Evolutionary conservation across 2,113 vertebrate genomes (phyloP).

Genomic region (Rutilus rutilus): DNA sequence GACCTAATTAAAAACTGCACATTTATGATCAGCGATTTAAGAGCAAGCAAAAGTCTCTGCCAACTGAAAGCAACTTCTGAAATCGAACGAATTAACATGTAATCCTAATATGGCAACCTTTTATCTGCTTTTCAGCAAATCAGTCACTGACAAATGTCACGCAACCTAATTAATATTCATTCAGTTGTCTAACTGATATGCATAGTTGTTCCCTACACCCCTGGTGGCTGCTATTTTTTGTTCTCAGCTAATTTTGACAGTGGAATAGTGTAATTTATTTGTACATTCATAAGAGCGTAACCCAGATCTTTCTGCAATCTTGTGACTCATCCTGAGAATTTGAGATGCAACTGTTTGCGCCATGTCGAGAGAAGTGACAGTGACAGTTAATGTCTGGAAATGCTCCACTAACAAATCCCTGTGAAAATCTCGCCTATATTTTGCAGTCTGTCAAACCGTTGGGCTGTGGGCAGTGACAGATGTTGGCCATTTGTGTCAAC

Average conservation of each 20-base stretch:
- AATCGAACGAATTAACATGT: background rate
- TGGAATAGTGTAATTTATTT: background rate
- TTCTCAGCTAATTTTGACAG: background rate
- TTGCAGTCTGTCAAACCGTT: constrained; percentile 18
- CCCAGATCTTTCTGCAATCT: background rate
- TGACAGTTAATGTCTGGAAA: constrained; percentile 28
- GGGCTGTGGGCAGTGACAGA: constrained; percentile 18
- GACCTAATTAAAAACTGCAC: background rate
- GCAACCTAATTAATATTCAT: background rate
- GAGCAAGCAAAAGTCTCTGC: background rate
- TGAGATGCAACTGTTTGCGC: background rate
- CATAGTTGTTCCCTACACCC: background rate
- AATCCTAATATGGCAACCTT: background rate
- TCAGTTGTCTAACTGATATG: background rate
- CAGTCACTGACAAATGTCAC: background rate
- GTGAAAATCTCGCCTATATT: constrained; percentile 28
- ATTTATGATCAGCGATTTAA: background rate
- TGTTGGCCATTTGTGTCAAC: constrained; percentile 1
- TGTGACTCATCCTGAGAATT: constrained; percentile 1
- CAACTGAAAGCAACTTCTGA: background rate
- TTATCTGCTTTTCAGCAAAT: background rate
- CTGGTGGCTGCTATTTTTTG: background rate
- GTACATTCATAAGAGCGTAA: background rate
- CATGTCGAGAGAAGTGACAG: background rate
- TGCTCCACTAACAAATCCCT: constrained; percentile 19